Conservation (phyloP, 37 sponge, comb jelly and placozoan species). For the Chondrosia reniformis region DNA sequence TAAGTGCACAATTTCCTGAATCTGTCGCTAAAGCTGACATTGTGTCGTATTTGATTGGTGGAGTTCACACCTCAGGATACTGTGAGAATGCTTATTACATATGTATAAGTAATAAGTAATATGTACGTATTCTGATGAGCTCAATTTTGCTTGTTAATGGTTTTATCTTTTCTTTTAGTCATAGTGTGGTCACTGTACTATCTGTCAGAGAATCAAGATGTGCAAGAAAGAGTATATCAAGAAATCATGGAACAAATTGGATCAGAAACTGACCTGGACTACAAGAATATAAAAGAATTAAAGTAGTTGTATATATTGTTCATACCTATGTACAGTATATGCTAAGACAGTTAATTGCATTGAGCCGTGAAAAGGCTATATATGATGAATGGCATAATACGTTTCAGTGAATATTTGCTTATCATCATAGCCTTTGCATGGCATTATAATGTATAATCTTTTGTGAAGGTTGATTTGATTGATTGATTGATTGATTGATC, state of each 20-base stretch:
- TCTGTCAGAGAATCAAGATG: conserved; percentile 43
- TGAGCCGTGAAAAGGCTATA: too few relatives aligned
- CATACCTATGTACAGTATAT: too few relatives aligned
- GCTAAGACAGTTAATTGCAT: too few relatives aligned
- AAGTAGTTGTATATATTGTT: too few relatives aligned
- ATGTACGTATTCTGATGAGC: neutral
- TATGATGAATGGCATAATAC: too few relatives aligned
- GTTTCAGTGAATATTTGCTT: too few relatives aligned
- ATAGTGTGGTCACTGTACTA: conserved; percentile 38
- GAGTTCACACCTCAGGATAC: conserved; percentile 86
- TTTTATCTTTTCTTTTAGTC: conserved; percentile 7
- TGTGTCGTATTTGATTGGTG: conserved; percentile 80
- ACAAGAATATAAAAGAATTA: neutral
- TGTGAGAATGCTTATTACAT: neutral
- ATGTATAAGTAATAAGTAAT: too few relatives aligned
- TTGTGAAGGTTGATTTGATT: too few relatives aligned
- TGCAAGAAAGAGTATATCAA: conserved; percentile 36
- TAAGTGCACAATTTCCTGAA: conserved; percentile 12
- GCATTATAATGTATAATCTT: too few relatives aligned
- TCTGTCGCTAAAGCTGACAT: conserved; percentile 24
- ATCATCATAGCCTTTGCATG: too few relatives aligned
- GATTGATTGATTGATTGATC: too few relatives aligned
- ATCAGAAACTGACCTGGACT: neutral
- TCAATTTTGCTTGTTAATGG: neutral
- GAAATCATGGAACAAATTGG: conserved; percentile 30